These are phyloP conservation scores for Telmatochromis sp. DNA, from an alignment of 2,113 vertebrate genomes.

Conservation along the genomic window DNA sequence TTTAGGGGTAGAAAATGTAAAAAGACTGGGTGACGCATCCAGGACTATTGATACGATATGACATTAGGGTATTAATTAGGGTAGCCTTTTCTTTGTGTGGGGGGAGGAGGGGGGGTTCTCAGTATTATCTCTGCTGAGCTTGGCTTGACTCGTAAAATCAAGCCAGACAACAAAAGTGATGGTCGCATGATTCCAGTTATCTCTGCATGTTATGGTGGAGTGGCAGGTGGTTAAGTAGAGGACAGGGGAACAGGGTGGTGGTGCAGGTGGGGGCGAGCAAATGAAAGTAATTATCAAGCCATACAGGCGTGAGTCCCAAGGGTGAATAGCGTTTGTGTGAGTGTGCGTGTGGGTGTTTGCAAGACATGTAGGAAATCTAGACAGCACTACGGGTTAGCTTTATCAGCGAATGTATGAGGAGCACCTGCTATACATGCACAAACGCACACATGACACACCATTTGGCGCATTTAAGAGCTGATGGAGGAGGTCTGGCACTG, in stretches of 20 bases:
- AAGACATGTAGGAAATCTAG: background rate
- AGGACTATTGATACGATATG: background rate
- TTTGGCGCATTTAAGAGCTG: constrained; percentile 35
- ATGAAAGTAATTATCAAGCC: constrained; percentile 67
- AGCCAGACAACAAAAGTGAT: background rate
- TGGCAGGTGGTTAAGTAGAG: constrained; percentile 65
- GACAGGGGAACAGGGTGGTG: background rate
- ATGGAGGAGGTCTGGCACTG: constrained; percentile 42
- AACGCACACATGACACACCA: background rate
- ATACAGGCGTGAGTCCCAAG: constrained; percentile 47
- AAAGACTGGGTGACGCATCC: background rate
- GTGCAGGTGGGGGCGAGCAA: constrained; percentile 1
- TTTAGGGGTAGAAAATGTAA: background rate
- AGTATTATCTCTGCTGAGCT: background rate
- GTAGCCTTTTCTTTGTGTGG: background rate
- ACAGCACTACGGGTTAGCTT: constrained; percentile 28
- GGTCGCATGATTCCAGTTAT: constrained; percentile 23
- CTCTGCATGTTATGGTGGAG: constrained; percentile 4
- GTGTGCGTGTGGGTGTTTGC: background rate
- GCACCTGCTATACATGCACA: constrained; percentile 39
- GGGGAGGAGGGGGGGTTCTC: background rate
- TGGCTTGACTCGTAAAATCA: background rate
- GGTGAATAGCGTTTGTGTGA: constrained; percentile 33
- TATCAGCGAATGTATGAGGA: constrained; percentile 27
- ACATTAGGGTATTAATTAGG: background rate